Conservation (phyloP, 2,797 vertebrate genomes). For the Hybognathus amarus region DNA sequence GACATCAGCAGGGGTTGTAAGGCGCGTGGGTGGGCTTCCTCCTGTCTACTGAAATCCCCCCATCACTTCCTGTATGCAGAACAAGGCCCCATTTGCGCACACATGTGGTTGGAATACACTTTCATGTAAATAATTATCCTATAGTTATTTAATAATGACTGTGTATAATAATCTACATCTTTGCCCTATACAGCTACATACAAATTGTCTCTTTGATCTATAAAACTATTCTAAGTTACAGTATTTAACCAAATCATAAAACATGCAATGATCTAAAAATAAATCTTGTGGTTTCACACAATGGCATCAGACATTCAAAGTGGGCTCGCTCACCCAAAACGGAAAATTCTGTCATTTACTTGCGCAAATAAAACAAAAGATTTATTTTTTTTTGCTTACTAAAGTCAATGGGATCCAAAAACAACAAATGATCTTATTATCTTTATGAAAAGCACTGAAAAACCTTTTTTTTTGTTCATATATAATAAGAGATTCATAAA, state of each 20-base stretch:
- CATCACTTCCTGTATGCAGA: constrained; percentile 31
- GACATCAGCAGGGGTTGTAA: constrained; percentile 6
- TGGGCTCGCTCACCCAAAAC: neutral
- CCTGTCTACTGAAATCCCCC: constrained; percentile 12
- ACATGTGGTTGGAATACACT: constrained; percentile 6
- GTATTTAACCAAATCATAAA: neutral
- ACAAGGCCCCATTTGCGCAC: neutral
- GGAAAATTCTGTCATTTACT: neutral
- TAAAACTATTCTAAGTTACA: neutral
- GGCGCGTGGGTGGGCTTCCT: constrained; percentile 47
- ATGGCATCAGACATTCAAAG: neutral
- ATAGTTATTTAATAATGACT: neutral
- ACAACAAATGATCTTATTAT: neutral
- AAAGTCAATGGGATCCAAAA: neutral
- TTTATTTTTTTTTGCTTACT: too few relatives aligned
- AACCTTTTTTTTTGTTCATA: neutral
- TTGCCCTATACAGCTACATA: neutral
- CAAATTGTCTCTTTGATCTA: neutral
- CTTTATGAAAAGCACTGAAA: neutral
- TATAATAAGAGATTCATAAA: neutral
- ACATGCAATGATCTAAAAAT: neutral
- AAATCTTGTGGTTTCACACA: neutral
- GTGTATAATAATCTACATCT: too few relatives aligned
- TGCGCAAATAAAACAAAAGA: too few relatives aligned
- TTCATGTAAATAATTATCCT: neutral